Conservation (phyloP, 2,113 vertebrate genomes). For the Cebus imitator region DNA sequence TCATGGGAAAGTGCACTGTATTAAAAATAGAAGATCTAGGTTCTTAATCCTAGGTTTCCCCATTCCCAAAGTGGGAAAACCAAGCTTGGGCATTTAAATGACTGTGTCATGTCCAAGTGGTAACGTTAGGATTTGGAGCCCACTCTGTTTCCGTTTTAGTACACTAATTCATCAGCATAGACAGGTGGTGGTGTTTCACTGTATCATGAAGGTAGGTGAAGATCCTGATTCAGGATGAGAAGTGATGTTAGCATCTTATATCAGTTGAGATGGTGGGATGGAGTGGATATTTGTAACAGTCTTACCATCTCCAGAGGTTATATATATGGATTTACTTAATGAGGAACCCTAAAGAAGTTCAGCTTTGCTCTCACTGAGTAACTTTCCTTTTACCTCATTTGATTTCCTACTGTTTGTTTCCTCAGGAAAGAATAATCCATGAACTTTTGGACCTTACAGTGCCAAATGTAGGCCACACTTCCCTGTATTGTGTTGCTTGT, state of each 20-base stretch:
- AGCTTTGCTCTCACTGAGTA: slow-evolving; percentile 31
- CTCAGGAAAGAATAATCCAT: slow-evolving; percentile 81
- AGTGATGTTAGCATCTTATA: not conserved
- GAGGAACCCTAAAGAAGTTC: not conserved
- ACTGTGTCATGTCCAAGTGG: not conserved
- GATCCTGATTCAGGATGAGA: not conserved
- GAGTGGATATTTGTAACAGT: not conserved
- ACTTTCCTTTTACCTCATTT: slow-evolving; percentile 66
- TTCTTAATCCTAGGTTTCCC: not conserved
- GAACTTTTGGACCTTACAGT: slow-evolving; percentile 78
- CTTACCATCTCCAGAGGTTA: not conserved
- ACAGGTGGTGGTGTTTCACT: not conserved
- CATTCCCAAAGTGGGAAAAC: not conserved
- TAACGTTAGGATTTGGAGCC: not conserved
- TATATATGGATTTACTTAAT: not conserved
- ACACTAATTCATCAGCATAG: not conserved
- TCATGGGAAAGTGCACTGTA: not conserved
- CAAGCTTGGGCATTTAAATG: not conserved
- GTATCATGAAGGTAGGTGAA: not conserved
- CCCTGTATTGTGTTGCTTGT: slow-evolving; percentile 79
- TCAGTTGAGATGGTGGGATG: not conserved
- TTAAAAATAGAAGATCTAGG: not conserved
- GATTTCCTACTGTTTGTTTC: slow-evolving; percentile 76
- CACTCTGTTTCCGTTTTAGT: not conserved
- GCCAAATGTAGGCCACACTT: slow-evolving; percentile 79